phyloP scores from a whole-genome alignment of 2,113 vertebrate genomes.

The Colistium nudipinnis region DNA sequence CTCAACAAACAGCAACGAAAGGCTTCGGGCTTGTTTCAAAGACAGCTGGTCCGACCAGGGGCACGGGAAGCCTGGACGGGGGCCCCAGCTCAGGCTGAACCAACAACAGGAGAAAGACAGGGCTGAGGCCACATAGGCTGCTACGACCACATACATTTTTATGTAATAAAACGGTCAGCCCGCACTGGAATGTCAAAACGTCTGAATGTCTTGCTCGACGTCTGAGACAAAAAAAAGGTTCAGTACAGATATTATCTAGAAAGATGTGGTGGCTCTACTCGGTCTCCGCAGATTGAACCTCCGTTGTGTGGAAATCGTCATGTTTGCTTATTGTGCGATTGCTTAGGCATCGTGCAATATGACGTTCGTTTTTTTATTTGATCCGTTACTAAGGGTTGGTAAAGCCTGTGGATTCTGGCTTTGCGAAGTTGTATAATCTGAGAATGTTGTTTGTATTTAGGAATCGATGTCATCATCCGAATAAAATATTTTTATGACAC shows the following conservation, averaged over 20 bases:
- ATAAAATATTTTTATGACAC: too few species aligned
- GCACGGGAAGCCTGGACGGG: constrained; percentile 38
- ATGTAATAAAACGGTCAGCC: neutral
- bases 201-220: neutral
- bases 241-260: neutral
- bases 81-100: constrained; percentile 45
- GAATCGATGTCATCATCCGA: neutral
- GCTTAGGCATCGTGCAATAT: neutral
- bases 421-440: too few species aligned
- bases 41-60: constrained; percentile 51
- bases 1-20: constrained; percentile 71
- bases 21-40: constrained; percentile 61
- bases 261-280: neutral
- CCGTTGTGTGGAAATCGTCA: neutral
- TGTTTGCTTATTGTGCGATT: neutral
- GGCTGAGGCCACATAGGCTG: constrained; percentile 2
- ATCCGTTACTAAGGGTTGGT: neutral
- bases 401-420: too few species aligned
- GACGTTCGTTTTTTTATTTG: neutral
- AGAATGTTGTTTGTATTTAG: neutral
- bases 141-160: neutral
- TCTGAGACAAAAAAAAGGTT: neutral
- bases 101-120: constrained; percentile 26
- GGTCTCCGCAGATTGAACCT: constrained; percentile 9
- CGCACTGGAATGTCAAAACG: neutral